A percentile compares a stretch with the other conserved stretches of the same genome.
These are phyloP conservation scores for Drosophila rubida DNA, from an alignment of 2,888 invertebrate species.

Conservation along the genomic window DNA sequence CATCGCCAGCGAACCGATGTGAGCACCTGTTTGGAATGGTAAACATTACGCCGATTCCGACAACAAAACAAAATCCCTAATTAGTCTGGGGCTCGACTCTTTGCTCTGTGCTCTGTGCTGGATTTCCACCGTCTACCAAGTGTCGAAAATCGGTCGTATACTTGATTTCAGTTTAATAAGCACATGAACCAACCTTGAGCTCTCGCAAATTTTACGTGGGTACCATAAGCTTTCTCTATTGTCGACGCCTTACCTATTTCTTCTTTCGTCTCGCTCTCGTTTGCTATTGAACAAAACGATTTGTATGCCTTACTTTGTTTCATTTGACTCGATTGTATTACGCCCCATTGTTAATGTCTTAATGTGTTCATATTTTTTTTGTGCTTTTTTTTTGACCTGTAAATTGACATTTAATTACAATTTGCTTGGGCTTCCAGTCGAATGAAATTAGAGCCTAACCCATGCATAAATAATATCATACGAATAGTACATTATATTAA, in stretches of 20 bases:
- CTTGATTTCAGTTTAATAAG: constrained; percentile 75
- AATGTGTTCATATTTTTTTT: constrained; percentile 33
- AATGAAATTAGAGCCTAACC: constrained; percentile 51
- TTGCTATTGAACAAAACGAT: constrained; percentile 52
- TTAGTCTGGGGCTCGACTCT: constrained; percentile 51
- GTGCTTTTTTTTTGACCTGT: constrained; percentile 35
- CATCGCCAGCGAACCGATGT: neutral
- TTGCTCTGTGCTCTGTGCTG: neutral
- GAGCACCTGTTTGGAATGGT: constrained; percentile 23
- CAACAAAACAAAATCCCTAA: constrained; percentile 51
- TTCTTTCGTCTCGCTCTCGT: neutral
- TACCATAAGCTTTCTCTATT: neutral
- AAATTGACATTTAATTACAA: constrained; percentile 76
- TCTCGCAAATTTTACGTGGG: constrained; percentile 52
- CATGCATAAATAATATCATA: constrained; percentile 20
- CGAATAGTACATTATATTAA: constrained; percentile 9
- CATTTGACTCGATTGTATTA: constrained; percentile 32
- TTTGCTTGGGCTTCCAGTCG: constrained; percentile 19
- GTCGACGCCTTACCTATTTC: neutral
- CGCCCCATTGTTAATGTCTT: constrained; percentile 54
- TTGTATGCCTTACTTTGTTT: constrained; percentile 41
- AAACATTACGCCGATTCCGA: constrained; percentile 25
- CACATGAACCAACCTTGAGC: constrained; percentile 38
- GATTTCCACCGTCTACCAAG: constrained; percentile 10
- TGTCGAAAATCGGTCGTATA: constrained; percentile 53